Evolutionary conservation across 64 coral and sea anemone genomes (phyloP), one percentile per base, ranked within the genome.

Genomic region (Astreopora myriophthalma): DNA sequence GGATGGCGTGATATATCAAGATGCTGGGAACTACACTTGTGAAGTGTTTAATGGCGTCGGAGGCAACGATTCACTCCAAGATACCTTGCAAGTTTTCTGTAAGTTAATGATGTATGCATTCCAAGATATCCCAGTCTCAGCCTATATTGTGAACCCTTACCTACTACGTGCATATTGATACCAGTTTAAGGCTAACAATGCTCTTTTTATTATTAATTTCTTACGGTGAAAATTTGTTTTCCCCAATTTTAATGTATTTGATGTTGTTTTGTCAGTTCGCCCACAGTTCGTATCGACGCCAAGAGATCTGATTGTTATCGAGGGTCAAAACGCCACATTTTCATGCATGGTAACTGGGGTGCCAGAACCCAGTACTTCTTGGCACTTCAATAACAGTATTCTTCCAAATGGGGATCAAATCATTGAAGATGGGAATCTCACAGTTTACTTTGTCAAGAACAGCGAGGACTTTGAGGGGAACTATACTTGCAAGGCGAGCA

Each of bases 401-500:
- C 3, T 57, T 62, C 79, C 79, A 60, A 3, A 3, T 2, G 6
- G 32, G 33, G 42, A 4, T 46, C 24, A 19, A 34, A 32, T 8
- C 44, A 40, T 14, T 29, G 22, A 11, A 20, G 24, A 31, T 20
- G 33, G 33, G 20, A 84, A 60, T 33, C 12, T 84, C 2, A 31
- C 32, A 19, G 61, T 84, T 34, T 9, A 60, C 11, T 14, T 7
- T 31, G 12, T 84, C 1, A 10, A 65, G 19, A 84, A 84, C 61
- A 63, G 28, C 36, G 10, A 27, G 14, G 26, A 28, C 19, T 84
- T 34, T 20, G 49, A 84, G 35, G 79, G 79, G 14, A 63, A 2
- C 14, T 84, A 84, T 9, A 84, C 48, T 1, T 84, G 79, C 49
- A 84, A 33, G 25, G 79, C 79, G 33, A 64, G 48, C 30, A 84